Percentiles rank a stretch among this genome's conserved stretches.
Conservation (phyloP, 1,140 invertebrate genomes). For the Pogonognathellus flavescens region DNA sequence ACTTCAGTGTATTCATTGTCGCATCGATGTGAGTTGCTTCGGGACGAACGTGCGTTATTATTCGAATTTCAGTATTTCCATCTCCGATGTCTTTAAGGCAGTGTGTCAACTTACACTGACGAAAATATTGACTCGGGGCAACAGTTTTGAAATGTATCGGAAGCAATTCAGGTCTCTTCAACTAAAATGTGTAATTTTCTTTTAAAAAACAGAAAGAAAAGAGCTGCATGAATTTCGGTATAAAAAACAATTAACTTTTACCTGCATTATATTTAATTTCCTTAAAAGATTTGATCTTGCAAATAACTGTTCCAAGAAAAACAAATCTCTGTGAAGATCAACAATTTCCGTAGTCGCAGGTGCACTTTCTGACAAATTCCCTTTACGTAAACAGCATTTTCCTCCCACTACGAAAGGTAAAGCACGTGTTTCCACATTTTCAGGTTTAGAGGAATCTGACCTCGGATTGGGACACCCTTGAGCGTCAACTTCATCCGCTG, state of each 20-base stretch:
- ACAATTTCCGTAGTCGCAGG: background rate
- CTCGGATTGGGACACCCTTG: background rate
- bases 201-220: no score
- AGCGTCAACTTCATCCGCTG: background rate
- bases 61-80: conserved; percentile 51
- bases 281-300: background rate
- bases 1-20: conserved; percentile 53
- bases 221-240: no score
- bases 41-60: conserved; percentile 59
- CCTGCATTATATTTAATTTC: background rate
- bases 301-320: conserved; percentile 60
- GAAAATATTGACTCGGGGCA: conserved; percentile 52
- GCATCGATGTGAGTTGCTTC: conserved; percentile 43
- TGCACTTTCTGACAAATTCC: background rate
- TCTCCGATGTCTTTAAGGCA: conserved; percentile 62
- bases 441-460: background rate
- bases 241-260: no score
- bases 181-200: background rate
- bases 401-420: background rate
- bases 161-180: background rate
- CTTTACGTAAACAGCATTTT: background rate
- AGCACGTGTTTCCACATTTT: background rate
- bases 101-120: conserved; percentile 58
- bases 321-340: conserved; percentile 13
- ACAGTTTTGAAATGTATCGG: background rate